phyloP scores from a whole-genome alignment of 2,888 invertebrate species.

The Acanthopleura granulata region DNA sequence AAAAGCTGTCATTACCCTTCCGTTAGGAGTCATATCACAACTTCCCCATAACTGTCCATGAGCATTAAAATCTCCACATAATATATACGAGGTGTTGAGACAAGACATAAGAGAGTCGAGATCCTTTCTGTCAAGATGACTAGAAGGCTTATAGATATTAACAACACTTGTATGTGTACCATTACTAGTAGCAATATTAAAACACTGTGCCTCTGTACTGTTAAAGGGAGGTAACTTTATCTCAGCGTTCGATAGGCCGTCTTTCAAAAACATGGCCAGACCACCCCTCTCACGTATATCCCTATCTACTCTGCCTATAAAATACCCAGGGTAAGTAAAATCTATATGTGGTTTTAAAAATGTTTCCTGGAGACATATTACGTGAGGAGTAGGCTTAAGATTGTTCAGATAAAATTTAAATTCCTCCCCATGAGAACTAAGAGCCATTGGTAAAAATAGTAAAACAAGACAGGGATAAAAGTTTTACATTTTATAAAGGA shows the following conservation, averaged over 20 bases:
- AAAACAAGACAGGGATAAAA: neutral
- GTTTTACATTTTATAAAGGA: neutral
- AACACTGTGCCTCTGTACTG: neutral
- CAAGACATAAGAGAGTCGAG: neutral
- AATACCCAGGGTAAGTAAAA: neutral
- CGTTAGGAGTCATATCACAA: neutral
- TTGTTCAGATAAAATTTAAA: neutral
- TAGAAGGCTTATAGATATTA: conserved; percentile 3
- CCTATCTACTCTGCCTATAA: neutral
- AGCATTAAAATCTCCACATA: conserved; percentile 13
- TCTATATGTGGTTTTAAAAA: conserved; percentile 15
- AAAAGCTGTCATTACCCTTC: neutral
- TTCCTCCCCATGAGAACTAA: neutral
- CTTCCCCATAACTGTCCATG: neutral
- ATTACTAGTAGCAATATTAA: neutral
- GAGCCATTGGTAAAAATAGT: neutral
- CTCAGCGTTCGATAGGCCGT: neutral
- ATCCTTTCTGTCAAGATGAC: neutral
- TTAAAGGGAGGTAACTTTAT: neutral
- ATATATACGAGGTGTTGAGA: neutral
- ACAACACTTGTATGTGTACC: neutral
- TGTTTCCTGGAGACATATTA: neutral
- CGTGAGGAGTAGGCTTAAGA: neutral
- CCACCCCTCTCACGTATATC: neutral
- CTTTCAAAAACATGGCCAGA: neutral